Evolutionary conservation across 1,140 invertebrate genomes (phyloP), one percentile per base, ranked within the genome.

Genomic region (Adoxophyes honmai): DNA sequence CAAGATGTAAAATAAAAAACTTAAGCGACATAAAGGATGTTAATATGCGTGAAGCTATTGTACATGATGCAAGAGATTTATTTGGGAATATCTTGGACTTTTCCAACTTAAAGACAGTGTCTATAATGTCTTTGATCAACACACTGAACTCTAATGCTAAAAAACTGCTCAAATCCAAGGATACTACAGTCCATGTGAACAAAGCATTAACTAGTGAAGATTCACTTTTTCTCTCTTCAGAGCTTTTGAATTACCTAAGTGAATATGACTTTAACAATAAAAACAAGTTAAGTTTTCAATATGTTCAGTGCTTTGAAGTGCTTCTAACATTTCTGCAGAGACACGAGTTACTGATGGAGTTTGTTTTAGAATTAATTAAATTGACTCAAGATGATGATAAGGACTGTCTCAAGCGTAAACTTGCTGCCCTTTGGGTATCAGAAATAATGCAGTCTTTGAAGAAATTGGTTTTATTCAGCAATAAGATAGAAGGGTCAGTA

Each of bases 391-490:
- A 69, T 59, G 70, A 78, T 54, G 67, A 84, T 51, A 69, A 72
- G 56, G 62, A 67, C 48, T 62, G 64, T 4, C 39, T 75, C 14
- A 91, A 73, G 66, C 78, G 80, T 59, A 63, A 70, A n/a, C 67
- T 90, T 16, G 90, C 90, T 55, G 86, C 91, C 18, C 68, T 91
- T 38, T 93, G 92, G 92, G 70, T 91, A 6, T 88, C 79, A 52
- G 75, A 90, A 59, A 90, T 92, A 62, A 73, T 86, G 14, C 73
- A 78, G 34, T 82, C 89, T 35, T 79, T 91, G 15, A 52, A 78
- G 33, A 91, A 89, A 70, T 71, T 86, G 16, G 81, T 81, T 58
- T 37, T 68, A 5, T 81, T 87, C 64, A 64, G 73, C 21, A 52
- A 66, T 34, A 79, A 80, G 59, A 68, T 75, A 34, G 72, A 82